Evolutionary conservation across 2,113 vertebrate species (phyloP).

Genomic region (Pterocles burchelli): DNA sequence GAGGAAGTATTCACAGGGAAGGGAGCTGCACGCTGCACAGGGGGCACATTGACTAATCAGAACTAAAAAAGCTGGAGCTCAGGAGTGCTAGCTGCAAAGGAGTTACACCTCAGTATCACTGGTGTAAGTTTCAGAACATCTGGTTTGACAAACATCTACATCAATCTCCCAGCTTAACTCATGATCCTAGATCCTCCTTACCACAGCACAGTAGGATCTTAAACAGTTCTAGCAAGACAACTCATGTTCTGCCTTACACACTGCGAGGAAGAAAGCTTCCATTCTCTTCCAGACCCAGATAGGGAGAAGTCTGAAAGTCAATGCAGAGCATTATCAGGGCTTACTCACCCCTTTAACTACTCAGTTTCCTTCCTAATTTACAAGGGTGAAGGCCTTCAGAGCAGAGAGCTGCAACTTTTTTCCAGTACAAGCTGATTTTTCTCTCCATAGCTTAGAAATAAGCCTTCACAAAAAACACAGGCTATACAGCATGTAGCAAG

Average conservation of each 20-base stretch:
- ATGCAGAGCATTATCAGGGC: not conserved
- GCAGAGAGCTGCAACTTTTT: not conserved
- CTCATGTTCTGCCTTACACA: not conserved
- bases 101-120: not conserved
- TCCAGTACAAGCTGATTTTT: not conserved
- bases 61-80: not conserved
- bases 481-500: not conserved
- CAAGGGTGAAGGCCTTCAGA: not conserved
- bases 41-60: not conserved
- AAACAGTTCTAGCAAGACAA: not conserved
- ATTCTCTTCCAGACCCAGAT: not conserved
- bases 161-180: not conserved
- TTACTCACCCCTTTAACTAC: not conserved
- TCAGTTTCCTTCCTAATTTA: not conserved
- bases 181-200: not conserved
- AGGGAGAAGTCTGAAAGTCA: not conserved
- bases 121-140: not conserved
- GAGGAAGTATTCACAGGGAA: slow-evolving; percentile 12
- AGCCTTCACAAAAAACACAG: not conserved
- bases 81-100: not conserved
- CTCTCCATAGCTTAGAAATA: not conserved
- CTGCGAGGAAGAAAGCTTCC: not conserved
- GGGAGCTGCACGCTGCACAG: not conserved
- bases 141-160: not conserved
- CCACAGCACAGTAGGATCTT: not conserved